Base-by-base conservation (phyloP, 2,113 vertebrate genomes). In the Sphaerodactylus townsendi region DNA sequence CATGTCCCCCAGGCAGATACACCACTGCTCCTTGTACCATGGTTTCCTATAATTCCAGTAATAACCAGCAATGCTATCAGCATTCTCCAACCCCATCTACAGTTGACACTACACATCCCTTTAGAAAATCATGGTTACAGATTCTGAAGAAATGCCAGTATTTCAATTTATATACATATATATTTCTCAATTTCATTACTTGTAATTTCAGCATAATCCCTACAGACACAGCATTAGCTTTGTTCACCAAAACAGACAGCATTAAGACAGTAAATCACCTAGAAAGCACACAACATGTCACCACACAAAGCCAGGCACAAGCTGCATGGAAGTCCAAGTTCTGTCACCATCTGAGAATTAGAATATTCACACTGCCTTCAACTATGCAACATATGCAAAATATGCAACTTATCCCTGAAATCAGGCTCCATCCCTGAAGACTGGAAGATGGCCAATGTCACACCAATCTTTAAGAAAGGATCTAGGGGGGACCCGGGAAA, bases 201-300 rank as follows among this genome's bases (percentile, higher is more conserved):
- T 90, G 89, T 95, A 93, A 96, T 94, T 91, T 96, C 93, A 94
- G 84, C 85, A 70, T 88, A 95, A 95, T 93, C 91, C 92, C 89
- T 88, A 81, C 89, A 88, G 94, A 95, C 94, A 73, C 89, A 93
- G 92, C 93, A 95, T 95, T 94, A 91, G 86, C 86, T 93, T 88
- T 90, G 93, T 89, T 82, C 88, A 88, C 86, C 68, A 48, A 91
- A 64, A 86, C 90, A 88, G 93, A 94, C 93, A 92, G 89, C 82
- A 85, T 71, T 62, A 90, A 94, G 94, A 93, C 92, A 93, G 89
- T 91, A 94, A 91, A 93, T 94, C 94, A 95, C 86, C 88, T 92
- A 89, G 87, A 93, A 89, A 91, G 92, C 94, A 94, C 90, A 91
- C 90, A 91, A 92, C 89, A 92, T 66, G 92, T 88, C 93, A 89